Evolutionary conservation across 2,797 vertebrate species (phyloP), one percentile per base, ranked within the genome.

Genomic region (Gastrophryne carolinensis): DNA sequence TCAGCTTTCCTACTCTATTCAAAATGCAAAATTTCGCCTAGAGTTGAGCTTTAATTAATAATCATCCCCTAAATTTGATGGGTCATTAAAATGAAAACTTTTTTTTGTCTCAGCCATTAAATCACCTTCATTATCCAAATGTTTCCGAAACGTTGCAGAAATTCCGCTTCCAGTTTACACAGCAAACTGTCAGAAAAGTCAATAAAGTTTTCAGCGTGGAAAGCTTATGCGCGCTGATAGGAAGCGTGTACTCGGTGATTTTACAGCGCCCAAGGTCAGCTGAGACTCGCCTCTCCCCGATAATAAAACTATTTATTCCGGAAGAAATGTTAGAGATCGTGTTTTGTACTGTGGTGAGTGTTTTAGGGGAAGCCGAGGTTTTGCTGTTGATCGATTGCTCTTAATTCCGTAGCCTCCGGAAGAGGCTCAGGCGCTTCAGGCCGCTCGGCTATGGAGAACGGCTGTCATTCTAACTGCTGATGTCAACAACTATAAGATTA

Each of bases 401-500:
- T 53, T 54, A 23, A 64, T 54, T 73, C 71, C 21, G 24, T 37
- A 56, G 34, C 47, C 71, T 50, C 30, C 26, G 61, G 49, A 65
- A 44, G 24, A 7, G 35, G 30, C 35, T 65, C 21, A 12, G n/a
- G 34, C 37, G 47, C 17, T 10, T 10, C 10, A 5, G 27, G 3
- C 35, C 24, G 50, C 50, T 35, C 27, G 29, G 19, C 23, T 29
- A 66, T 65, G n/a, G 37, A 66, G 49, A 73, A 74, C 27, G 26
- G 37, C 52, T 74, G 61, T 57, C 62, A 47, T 65, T 65, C 56
- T 56, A 66, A 74, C 72, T 66, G 72, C 72, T 74, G 72, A 66
- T 35, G 72, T 66, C 62, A 56, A 66, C 72, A 74, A 57, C 37
- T 74, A 66, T 35, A 26, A 66, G 62, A 74, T 74, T 74, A 65